Evolutionary conservation across 2,888 invertebrate species (phyloP).

Genomic region (Exephanes ischioxanthus): DNA sequence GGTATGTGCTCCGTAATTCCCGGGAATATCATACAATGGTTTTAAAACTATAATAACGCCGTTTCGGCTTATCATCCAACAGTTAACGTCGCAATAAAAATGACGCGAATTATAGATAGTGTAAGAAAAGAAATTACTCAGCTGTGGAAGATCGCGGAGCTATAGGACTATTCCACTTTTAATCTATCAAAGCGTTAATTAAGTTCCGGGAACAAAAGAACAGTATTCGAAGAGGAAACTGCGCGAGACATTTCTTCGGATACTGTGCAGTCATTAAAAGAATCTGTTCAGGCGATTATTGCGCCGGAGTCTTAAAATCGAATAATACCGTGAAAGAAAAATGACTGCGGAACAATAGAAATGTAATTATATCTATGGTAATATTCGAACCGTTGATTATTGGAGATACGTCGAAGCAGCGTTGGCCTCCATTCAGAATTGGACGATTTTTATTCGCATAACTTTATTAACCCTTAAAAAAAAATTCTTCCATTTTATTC

Average conservation of each 20-base stretch:
- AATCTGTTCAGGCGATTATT: conserved; percentile 22
- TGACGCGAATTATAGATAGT: background rate
- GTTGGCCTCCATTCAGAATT: conserved; percentile 29
- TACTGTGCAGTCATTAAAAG: conserved; percentile 36
- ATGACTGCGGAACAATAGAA: background rate
- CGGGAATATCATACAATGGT: background rate
- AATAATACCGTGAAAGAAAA: conserved; percentile 12
- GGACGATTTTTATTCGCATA: conserved; percentile 1
- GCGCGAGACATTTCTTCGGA: conserved; percentile 16
- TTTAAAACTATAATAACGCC: background rate
- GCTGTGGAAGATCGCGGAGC: conserved; percentile 13
- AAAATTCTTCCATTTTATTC: background rate
- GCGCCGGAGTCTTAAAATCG: conserved; percentile 31
- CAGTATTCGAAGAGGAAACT: conserved; percentile 9
- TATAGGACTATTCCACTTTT: conserved; percentile 1
- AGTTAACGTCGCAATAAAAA: background rate
- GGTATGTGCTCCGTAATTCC: background rate
- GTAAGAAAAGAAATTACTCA: conserved; percentile 3
- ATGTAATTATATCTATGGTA: background rate
- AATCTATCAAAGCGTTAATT: conserved; percentile 30
- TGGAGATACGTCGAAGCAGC: conserved; percentile 27
- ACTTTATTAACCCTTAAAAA: background rate
- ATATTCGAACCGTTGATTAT: conserved; percentile 6
- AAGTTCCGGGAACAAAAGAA: conserved; percentile 8
- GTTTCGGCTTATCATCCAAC: conserved; percentile 4